Percentiles rank a stretch among this genome's conserved stretches.
phyloP scores from a whole-genome alignment of 2,113 vertebrate genomes.

The Nicator chloris region DNA sequence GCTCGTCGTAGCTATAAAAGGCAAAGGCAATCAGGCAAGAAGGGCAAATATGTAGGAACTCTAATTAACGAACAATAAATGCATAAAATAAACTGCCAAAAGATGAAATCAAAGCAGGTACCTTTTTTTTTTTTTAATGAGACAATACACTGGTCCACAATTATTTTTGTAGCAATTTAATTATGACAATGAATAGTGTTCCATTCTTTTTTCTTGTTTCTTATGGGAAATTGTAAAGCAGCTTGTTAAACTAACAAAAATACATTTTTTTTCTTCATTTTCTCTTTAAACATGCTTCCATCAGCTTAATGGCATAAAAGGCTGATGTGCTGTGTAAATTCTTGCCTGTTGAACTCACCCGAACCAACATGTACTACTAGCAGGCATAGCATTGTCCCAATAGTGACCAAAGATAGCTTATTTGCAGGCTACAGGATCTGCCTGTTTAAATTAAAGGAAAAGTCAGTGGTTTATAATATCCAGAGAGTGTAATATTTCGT shows the following conservation, averaged over 20 bases:
- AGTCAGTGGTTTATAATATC: background rate
- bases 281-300: background rate
- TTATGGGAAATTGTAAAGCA: background rate
- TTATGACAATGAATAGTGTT: conserved; percentile 3
- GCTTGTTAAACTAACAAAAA: background rate
- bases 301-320: background rate
- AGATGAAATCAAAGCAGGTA: conserved; percentile 44
- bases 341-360: background rate
- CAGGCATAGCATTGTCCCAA: background rate
- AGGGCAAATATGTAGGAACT: conserved; percentile 58
- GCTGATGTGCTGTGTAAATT: background rate
- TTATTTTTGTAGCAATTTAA: conserved; percentile 48
- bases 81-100: conserved; percentile 43
- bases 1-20: conserved; percentile 47
- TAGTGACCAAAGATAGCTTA: background rate
- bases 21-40: conserved; percentile 57
- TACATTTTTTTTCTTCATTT: background rate
- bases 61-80: conserved; percentile 54
- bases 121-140: background rate
- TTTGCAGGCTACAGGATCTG: background rate
- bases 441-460: background rate
- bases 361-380: background rate
- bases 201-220: background rate
- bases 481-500: background rate
- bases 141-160: background rate